These are phyloP conservation scores for Neocloeon triangulifer DNA, from an alignment of 1,140 invertebrate species.

Conservation along the genomic window DNA sequence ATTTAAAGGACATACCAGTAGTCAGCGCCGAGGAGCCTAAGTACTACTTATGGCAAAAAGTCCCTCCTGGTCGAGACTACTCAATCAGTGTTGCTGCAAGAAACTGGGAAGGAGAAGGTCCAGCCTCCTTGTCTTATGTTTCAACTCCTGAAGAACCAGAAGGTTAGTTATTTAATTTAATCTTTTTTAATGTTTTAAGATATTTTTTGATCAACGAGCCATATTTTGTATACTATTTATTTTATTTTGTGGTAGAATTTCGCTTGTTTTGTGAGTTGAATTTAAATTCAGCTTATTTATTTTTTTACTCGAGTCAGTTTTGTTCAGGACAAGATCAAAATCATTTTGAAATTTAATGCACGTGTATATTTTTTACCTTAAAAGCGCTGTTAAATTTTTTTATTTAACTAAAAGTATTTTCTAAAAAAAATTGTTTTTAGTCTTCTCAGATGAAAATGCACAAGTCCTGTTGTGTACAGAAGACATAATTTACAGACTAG, in stretches of 20 bases:
- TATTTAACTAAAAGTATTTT: too few relatives aligned
- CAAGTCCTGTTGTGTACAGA: conserved; percentile 9
- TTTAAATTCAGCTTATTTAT: conserved; percentile 4
- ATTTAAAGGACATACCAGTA: conserved; percentile 55
- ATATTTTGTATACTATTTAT: conserved; percentile 5
- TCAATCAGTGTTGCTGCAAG: conserved; percentile 51
- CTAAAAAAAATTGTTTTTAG: conserved; percentile 3
- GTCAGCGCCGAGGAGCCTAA: conserved; percentile 32
- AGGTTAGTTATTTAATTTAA: conserved; percentile 21
- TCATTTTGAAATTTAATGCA: conserved; percentile 1
- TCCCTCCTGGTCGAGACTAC: conserved; percentile 51
- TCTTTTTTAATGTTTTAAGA: neutral
- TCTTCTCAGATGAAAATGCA: conserved; percentile 11
- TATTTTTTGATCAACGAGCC: conserved; percentile 1
- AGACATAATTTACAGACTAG: conserved; percentile 2
- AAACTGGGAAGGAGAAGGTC: conserved; percentile 60
- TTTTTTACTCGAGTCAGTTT: conserved; percentile 5
- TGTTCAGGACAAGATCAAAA: conserved; percentile 7
- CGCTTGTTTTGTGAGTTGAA: conserved; percentile 3
- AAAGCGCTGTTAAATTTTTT: too few relatives aligned
- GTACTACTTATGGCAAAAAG: conserved; percentile 54
- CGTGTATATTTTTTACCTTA: too few relatives aligned
- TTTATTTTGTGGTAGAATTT: conserved; percentile 1
- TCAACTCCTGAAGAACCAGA: conserved; percentile 37
- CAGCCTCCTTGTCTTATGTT: conserved; percentile 30